Base-by-base conservation (phyloP, 2,113 vertebrate genomes). In the Tragelaphus buxtoni region DNA sequence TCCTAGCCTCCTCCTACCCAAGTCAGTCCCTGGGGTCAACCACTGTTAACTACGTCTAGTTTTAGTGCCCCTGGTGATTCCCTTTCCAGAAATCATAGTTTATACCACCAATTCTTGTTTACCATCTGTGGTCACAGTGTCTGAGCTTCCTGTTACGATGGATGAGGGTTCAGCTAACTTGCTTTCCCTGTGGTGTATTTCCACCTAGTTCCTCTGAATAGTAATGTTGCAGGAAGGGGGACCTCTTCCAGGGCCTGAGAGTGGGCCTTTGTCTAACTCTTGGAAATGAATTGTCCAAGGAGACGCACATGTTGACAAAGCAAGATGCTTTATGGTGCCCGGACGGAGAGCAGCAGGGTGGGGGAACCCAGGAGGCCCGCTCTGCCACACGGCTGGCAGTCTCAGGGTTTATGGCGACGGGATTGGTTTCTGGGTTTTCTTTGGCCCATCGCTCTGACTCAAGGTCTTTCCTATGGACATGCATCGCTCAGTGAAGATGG, bases 401-500 rank as follows among this genome's bases (percentile, higher is more conserved):
- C 22, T 74, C 35, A 24, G 69, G 20, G 20, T 74, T 24, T 24
- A 3, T 26, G 69, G 35, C 0, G 22, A 74, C 42, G 35, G 22
- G 22, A 39, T 26, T 42, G 11, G 20, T 13, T 12, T 74, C 35
- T 7, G 69, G 35, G 35, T 74, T 42, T 42, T 39, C 69, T 74
- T 42, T 13, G 35, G 20, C 11, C 69, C 5, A 2, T 74, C 0
- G 5, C 11, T 74, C 20, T 26, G 10, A 74, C 10, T 26, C 1
- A 0, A 11, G 22, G 35, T 42, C 35, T 39, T 74, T 74, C 35
- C 35, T 74, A 1, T 26, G 22, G 20, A 13, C 22, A 26, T 0
- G 1, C 69, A 42, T 74, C 0, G 0, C 22, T 42, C 22, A 13
- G 11, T 13, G 69, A 42, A 13, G 69, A 42, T 26, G 35, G 35